phyloP scores from a whole-genome alignment of 2,113 vertebrate species.

The Strix aluco region DNA sequence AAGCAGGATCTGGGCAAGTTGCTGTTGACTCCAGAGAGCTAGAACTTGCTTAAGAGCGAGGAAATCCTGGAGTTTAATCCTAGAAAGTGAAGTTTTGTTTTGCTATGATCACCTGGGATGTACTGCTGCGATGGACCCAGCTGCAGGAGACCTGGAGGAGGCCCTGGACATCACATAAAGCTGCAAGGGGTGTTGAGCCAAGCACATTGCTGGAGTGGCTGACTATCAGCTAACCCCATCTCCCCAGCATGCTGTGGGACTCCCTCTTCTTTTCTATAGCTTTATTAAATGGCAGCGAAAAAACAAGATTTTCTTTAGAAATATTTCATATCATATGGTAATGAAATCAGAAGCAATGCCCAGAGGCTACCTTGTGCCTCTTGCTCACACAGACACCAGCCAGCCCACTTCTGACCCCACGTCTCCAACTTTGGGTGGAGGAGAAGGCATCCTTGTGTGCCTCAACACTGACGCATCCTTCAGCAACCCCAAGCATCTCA shows the following conservation, averaged over 20 bases:
- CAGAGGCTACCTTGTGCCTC: neutral
- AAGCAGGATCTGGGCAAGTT: conserved; percentile 23
- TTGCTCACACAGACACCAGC: neutral
- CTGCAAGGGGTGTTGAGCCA: neutral
- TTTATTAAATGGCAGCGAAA: neutral
- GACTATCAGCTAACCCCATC: neutral
- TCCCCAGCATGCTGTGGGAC: neutral
- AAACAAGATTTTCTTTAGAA: neutral
- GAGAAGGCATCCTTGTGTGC: neutral
- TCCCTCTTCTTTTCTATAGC: neutral
- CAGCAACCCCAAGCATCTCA: neutral
- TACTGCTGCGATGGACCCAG: neutral
- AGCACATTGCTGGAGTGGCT: neutral
- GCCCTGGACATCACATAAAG: neutral
- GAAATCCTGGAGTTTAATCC: conserved; percentile 55
- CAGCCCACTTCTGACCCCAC: neutral
- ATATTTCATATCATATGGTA: neutral
- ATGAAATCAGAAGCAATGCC: neutral
- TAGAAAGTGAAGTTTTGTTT: conserved; percentile 49
- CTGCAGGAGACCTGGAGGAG: conserved; percentile 8
- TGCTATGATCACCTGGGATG: neutral
- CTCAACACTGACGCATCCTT: neutral
- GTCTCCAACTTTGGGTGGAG: neutral
- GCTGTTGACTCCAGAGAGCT: conserved; percentile 22
- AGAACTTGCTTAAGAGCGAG: conserved; percentile 3